Evolutionary conservation across 1,140 invertebrate genomes (phyloP).

Genomic region (Uloborus diversus): DNA sequence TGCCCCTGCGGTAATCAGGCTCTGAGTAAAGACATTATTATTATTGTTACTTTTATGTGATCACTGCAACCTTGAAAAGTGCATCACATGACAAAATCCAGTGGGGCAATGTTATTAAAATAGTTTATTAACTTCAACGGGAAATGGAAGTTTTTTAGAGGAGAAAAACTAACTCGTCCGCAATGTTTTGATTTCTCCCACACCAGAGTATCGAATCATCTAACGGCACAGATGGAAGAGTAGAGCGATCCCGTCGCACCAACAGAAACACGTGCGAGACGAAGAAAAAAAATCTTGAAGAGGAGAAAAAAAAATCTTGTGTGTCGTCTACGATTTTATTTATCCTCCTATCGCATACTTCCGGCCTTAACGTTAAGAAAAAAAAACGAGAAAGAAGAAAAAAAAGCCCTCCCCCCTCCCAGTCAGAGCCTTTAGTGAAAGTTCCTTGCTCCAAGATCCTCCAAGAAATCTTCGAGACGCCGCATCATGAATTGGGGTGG

Average conservation of each 20-base stretch:
- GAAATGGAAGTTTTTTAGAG: no score
- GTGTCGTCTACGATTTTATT: neutral
- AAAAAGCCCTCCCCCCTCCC: neutral
- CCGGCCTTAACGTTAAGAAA: neutral
- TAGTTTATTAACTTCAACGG: no score
- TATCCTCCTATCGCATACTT: neutral
- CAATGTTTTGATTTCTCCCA: no score
- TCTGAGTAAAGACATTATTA: no score
- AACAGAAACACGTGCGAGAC: neutral
- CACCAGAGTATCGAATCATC: neutral
- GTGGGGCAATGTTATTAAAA: no score
- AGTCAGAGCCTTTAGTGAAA: slow-evolving; percentile 31
- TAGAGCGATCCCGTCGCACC: neutral
- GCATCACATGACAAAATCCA: no score
- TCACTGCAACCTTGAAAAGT: no score
- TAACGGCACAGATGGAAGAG: neutral
- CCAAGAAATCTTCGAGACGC: neutral
- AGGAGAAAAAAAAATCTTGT: neutral
- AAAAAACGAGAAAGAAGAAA: no score
- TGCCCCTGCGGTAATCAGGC: no score
- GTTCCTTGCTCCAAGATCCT: slow-evolving; percentile 32
- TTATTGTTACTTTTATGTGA: no score
- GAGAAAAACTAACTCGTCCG: no score
- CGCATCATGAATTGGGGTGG: slow-evolving; percentile 26
- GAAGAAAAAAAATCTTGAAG: no score